A percentile compares a stretch with the other conserved stretches of the same genome.
These are phyloP conservation scores for Seira sanloemensis DNA, from an alignment of 2,888 invertebrate genomes.

Conservation along the genomic window DNA sequence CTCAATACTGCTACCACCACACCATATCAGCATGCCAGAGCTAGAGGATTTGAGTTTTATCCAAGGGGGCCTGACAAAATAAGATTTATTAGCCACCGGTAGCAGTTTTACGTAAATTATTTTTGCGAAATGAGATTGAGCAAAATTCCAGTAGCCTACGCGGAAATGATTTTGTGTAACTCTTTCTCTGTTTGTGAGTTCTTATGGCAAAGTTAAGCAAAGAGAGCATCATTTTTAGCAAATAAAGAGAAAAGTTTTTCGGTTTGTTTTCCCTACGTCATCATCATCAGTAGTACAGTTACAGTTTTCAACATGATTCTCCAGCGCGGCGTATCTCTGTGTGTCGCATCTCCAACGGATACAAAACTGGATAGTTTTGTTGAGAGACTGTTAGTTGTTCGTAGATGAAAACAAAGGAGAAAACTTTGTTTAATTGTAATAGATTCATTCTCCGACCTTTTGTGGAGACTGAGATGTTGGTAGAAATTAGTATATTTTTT, in stretches of 20 bases:
- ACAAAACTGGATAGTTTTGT: no score
- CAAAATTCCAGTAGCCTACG: neutral
- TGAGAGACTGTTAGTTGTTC: no score
- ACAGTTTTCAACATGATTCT: no score
- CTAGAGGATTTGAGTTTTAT: neutral
- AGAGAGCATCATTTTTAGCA: neutral
- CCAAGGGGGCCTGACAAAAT: neutral
- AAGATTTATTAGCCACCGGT: neutral
- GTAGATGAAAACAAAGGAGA: neutral
- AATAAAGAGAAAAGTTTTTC: neutral
- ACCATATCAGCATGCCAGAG: neutral
- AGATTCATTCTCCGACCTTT: slow-evolving; percentile 33
- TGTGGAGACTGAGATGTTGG: neutral
- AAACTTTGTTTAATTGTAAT: slow-evolving; percentile 49
- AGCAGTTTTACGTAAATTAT: neutral
- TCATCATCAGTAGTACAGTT: neutral
- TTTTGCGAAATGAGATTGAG: neutral
- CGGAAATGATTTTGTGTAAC: neutral
- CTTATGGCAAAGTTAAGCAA: neutral
- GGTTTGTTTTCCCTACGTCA: neutral
- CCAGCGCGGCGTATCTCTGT: no score
- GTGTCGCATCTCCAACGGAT: no score
- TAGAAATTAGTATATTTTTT: neutral
- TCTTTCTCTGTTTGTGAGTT: neutral
- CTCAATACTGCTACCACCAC: neutral